Conservation (phyloP, 2,888 invertebrate genomes). For the Pachydiplax longipennis region DNA sequence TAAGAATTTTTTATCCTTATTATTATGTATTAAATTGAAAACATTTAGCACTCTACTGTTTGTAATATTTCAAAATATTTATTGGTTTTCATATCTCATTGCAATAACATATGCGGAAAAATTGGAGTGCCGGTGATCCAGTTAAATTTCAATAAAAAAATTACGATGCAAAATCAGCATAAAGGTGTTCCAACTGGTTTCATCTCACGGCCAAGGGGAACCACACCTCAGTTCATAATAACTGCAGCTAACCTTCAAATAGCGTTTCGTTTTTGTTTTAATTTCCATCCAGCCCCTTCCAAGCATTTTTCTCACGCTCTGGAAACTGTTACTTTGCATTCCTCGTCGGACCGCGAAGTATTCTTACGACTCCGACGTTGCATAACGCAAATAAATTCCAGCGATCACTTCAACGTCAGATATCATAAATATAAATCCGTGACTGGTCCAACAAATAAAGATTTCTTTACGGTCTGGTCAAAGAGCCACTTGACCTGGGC, state of each 20-base stretch:
- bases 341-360: not conserved
- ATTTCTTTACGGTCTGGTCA: not conserved
- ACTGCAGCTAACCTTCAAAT: not conserved
- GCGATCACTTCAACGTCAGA: not conserved
- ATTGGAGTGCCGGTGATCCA: too few species aligned
- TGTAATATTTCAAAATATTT: too few species aligned
- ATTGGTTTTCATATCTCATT: too few species aligned
- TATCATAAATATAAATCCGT: not conserved
- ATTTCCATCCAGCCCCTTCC: not conserved
- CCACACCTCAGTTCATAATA: not conserved
- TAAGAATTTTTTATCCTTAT: too few species aligned
- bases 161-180: too few species aligned
- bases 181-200: not conserved
- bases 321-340: not conserved
- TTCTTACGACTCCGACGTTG: not conserved
- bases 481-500: not conserved
- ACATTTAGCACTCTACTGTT: too few species aligned
- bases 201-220: not conserved
- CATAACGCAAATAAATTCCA: not conserved
- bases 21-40: too few species aligned
- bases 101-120: too few species aligned
- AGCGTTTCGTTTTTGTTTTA: not conserved
- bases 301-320: not conserved
- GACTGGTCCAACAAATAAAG: not conserved
- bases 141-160: too few species aligned